Evolutionary conservation across 2,797 vertebrate genomes (phyloP).

Genomic region (Borostomias antarcticus): DNA sequence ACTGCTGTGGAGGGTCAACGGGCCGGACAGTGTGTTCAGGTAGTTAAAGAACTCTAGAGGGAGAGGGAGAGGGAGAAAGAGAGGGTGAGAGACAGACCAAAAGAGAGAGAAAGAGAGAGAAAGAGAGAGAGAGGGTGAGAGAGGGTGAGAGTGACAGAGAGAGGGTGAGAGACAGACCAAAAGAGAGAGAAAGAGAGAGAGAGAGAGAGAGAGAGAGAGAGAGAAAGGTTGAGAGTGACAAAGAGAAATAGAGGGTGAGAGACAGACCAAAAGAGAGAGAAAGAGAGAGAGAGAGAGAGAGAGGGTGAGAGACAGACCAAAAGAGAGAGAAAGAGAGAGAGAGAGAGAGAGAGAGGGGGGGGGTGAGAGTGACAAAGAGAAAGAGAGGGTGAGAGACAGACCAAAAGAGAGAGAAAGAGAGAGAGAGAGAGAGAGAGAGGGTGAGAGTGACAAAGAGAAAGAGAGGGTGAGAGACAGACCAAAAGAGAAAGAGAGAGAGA

Average conservation of each 20-base stretch:
- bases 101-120: not conserved
- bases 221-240: not conserved
- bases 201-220: not conserved
- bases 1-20: slow-evolving; percentile 96
- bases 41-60: slow-evolving; percentile 95
- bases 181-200: not conserved
- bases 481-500: not conserved
- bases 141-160: no score
- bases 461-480: not conserved
- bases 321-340: not conserved
- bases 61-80: no score
- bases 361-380: not conserved
- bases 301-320: no score
- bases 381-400: not conserved
- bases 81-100: no score
- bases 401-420: not conserved
- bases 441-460: no score
- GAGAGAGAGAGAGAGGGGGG: no score
- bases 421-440: no score
- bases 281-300: not conserved
- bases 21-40: slow-evolving; percentile 93
- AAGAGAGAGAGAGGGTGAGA: not conserved
- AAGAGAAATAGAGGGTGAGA: no score
- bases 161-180: no score
- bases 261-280: not conserved